Conservation (phyloP, 2,797 vertebrate species). For the Aplochiton taeniatus region DNA sequence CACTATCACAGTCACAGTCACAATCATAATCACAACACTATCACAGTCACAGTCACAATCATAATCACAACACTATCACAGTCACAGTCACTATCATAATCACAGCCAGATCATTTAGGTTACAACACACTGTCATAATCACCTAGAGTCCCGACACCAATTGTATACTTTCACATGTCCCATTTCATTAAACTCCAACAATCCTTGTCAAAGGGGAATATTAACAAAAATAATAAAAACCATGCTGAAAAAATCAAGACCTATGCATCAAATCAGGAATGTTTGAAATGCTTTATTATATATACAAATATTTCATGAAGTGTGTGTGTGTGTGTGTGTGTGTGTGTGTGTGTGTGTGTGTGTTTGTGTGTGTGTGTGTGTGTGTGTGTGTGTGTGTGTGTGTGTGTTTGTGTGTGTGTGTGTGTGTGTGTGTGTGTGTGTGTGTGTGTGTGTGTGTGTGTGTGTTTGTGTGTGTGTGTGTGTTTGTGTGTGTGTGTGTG, state of each 20-base stretch:
- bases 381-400: not conserved
- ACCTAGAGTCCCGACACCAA: too few species aligned
- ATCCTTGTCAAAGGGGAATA: too few species aligned
- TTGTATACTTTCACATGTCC: too few species aligned
- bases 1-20: too few species aligned
- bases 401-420: conserved; percentile 4
- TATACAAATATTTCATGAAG: too few species aligned
- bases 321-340: not conserved
- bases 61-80: too few species aligned
- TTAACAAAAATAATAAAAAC: too few species aligned
- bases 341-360: not conserved
- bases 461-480: not conserved
- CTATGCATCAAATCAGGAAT: not conserved
- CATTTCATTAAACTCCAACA: not conserved
- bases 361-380: conserved; percentile 5
- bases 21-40: too few species aligned
- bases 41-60: too few species aligned
- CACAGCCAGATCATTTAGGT: too few species aligned
- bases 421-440: not conserved
- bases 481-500: conserved; percentile 5
- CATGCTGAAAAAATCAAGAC: not conserved
- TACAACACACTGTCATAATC: too few species aligned
- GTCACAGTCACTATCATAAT: too few species aligned
- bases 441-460: not conserved
- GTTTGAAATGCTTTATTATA: not conserved